A percentile compares a stretch with the other conserved stretches of the same genome.
Evolutionary conservation across 2,113 vertebrate species (phyloP).

Genomic region (Clarias gariepinus): DNA sequence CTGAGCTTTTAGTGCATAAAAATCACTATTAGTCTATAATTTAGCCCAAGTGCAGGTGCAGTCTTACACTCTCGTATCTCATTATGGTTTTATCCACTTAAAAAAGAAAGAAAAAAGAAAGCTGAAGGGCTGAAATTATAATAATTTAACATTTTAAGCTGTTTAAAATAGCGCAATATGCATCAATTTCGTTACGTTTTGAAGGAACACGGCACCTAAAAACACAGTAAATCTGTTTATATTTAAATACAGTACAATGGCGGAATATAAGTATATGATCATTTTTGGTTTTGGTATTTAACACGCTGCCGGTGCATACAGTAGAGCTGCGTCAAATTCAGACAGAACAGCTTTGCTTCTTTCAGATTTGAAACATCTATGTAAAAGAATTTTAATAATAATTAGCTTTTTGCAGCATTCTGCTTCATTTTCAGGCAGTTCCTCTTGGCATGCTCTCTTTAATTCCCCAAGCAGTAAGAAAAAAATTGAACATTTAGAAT

Average conservation of each 20-base stretch:
- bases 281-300: neutral
- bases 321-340: neutral
- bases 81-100: neutral
- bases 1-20: slow-evolving; percentile 7
- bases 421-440: neutral
- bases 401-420: neutral
- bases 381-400: no score
- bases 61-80: neutral
- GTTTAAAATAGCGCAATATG: neutral
- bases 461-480: neutral
- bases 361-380: no score
- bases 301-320: neutral
- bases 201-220: neutral
- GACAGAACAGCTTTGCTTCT: no score
- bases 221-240: neutral
- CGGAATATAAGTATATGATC: neutral
- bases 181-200: neutral
- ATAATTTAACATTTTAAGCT: neutral
- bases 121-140: neutral
- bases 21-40: slow-evolving; percentile 8
- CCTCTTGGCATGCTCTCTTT: neutral
- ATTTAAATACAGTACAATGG: neutral
- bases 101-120: neutral
- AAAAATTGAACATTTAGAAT: neutral
- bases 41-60: neutral